phyloP scores from a whole-genome alignment of 2,797 vertebrate genomes.

The Poecilia gillii region DNA sequence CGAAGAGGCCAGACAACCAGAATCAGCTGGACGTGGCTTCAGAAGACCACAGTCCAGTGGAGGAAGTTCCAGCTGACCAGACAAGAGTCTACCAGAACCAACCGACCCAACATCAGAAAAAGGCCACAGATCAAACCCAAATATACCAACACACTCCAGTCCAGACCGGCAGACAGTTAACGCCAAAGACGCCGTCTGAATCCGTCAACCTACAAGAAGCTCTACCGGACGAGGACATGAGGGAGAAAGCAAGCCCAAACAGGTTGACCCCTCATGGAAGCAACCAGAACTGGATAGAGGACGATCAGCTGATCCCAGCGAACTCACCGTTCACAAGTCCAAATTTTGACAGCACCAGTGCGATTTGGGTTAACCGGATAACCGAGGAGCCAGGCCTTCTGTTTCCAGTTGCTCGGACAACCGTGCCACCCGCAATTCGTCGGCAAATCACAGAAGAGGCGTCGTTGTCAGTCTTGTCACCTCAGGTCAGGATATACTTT shows the following conservation, averaged over 20 bases:
- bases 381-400: constrained; percentile 78
- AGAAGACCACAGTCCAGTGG: constrained; percentile 70
- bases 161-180: constrained; percentile 11
- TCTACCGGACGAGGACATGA: constrained; percentile 16
- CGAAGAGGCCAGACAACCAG: constrained; percentile 47
- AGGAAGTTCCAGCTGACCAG: constrained; percentile 72
- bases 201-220: constrained; percentile 42
- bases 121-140: constrained; percentile 21
- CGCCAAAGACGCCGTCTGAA: constrained; percentile 25
- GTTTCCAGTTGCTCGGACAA: constrained; percentile 64
- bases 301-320: constrained; percentile 32
- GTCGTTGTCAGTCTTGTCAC: constrained; percentile 59
- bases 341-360: constrained; percentile 62
- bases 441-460: constrained; percentile 77
- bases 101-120: constrained; percentile 28
- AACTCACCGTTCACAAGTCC: constrained; percentile 33
- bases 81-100: constrained; percentile 77
- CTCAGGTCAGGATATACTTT: constrained; percentile 54
- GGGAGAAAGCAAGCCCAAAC: constrained; percentile 29
- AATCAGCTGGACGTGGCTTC: constrained; percentile 49
- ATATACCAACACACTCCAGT: constrained; percentile 28
- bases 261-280: constrained; percentile 1
- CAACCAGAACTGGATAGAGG: constrained; percentile 64
- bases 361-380: constrained; percentile 68
- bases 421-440: constrained; percentile 36